phyloP scores from a whole-genome alignment of 2,113 vertebrate species.

The Chionomys nivalis region DNA sequence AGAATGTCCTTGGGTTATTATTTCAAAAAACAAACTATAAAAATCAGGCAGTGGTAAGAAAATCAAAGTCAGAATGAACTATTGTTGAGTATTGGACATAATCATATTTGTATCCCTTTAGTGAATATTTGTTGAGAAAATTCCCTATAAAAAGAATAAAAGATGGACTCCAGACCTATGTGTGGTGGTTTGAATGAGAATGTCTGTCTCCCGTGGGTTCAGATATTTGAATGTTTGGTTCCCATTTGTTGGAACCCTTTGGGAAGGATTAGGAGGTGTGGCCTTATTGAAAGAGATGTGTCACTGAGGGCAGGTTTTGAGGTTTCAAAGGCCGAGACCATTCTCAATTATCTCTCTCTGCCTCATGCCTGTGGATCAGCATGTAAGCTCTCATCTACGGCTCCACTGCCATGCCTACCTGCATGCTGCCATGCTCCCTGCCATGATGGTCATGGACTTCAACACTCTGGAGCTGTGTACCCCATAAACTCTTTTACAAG shows the following conservation, averaged over 20 bases:
- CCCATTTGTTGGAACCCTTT: neutral
- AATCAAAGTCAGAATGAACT: conserved; percentile 17
- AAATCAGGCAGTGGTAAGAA: conserved; percentile 7
- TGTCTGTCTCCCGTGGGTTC: neutral
- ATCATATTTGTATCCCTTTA: neutral
- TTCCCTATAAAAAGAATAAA: neutral
- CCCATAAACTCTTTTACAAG: neutral
- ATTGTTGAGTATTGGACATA: neutral
- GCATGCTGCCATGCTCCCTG: too few species aligned
- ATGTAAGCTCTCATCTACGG: neutral
- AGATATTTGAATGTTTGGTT: neutral
- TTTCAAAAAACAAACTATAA: conserved; percentile 27
- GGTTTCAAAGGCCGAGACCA: neutral
- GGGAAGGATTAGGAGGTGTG: neutral
- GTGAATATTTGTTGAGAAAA: conserved; percentile 40
- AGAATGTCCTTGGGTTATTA: conserved; percentile 7
- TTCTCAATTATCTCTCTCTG: neutral
- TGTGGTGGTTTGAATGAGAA: too few species aligned
- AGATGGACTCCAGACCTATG: neutral
- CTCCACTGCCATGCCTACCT: neutral
- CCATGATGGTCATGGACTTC: neutral
- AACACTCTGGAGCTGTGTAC: neutral
- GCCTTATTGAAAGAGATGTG: neutral
- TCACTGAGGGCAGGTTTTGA: neutral
- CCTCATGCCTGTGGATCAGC: neutral